phyloP scores from a whole-genome alignment of 2,797 vertebrate species.

The Tinamus major region DNA sequence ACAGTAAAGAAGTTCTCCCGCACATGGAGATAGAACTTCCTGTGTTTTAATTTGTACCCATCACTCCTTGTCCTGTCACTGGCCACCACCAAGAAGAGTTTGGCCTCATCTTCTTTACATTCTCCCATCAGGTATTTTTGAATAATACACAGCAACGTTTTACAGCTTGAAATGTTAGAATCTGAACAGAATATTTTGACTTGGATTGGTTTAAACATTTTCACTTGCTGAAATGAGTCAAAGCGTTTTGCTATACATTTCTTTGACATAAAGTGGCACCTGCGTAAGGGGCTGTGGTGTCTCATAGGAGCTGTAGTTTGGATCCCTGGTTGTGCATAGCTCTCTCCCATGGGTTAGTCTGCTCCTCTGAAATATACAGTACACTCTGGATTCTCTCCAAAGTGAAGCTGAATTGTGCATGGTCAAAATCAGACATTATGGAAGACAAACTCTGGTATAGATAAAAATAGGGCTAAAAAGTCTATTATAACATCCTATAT shows the following conservation, averaged over 20 bases:
- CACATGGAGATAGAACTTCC: no score
- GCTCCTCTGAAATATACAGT: neutral
- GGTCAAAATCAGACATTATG: neutral
- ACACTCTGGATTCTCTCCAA: neutral
- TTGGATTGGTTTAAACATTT: constrained; percentile 34
- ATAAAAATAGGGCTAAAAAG: neutral
- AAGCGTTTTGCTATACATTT: constrained; percentile 10
- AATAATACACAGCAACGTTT: constrained; percentile 8
- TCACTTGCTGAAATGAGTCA: constrained; percentile 31
- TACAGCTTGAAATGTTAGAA: neutral
- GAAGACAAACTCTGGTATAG: neutral
- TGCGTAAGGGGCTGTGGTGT: neutral
- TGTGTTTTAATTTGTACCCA: no score
- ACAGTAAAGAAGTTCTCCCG: no score
- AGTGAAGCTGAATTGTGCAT: neutral
- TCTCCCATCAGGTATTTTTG: neutral
- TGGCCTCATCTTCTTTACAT: no score
- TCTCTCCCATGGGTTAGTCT: neutral
- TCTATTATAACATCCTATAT: neutral
- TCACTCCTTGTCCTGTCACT: no score
- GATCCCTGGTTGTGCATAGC: fast-evolving
- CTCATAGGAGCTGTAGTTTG: constrained; percentile 33
- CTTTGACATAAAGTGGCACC: neutral
- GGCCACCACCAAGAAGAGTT: no score
- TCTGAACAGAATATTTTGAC: constrained; percentile 39